phyloP scores from a whole-genome alignment of 2,888 invertebrate genomes.

The Hydrotaea cyrtoneurina region DNA sequence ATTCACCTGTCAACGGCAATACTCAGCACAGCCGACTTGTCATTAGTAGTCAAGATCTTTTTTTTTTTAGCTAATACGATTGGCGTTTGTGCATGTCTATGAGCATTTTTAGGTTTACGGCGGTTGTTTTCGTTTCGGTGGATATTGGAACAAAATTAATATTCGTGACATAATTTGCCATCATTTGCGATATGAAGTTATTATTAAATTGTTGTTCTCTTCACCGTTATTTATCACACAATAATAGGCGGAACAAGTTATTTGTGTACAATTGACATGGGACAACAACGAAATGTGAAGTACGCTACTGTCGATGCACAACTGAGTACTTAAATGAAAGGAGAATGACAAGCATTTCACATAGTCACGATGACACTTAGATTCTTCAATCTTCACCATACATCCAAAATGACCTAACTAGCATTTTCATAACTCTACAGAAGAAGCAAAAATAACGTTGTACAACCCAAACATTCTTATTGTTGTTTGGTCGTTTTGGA shows the following conservation, averaged over 20 bases:
- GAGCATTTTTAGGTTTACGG: neutral
- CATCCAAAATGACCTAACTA: too few relatives aligned
- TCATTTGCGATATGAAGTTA: slow-evolving; percentile 47
- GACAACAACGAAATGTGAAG: neutral
- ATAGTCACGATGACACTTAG: too few relatives aligned
- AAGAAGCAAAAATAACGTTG: too few relatives aligned
- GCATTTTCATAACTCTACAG: too few relatives aligned
- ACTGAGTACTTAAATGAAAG: too few relatives aligned
- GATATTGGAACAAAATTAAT: slow-evolving; percentile 56
- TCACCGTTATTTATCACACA: slow-evolving; percentile 71
- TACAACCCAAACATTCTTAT: too few relatives aligned
- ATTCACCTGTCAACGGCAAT: slow-evolving; percentile 59
- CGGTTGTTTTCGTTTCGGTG: neutral
- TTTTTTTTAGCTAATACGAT: neutral
- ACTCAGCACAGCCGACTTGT: neutral
- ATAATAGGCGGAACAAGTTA: slow-evolving; percentile 36
- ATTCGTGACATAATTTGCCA: slow-evolving; percentile 70
- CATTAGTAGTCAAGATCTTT: slow-evolving; percentile 39
- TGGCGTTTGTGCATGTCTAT: neutral
- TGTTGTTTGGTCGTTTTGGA: too few relatives aligned
- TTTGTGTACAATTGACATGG: neutral
- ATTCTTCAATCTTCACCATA: too few relatives aligned
- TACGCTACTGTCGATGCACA: slow-evolving; percentile 3
- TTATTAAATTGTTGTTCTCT: slow-evolving; percentile 57
- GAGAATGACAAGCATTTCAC: too few relatives aligned